Evolutionary conservation across 2,797 vertebrate genomes (phyloP).

Genomic region (Brachymystax lenok): DNA sequence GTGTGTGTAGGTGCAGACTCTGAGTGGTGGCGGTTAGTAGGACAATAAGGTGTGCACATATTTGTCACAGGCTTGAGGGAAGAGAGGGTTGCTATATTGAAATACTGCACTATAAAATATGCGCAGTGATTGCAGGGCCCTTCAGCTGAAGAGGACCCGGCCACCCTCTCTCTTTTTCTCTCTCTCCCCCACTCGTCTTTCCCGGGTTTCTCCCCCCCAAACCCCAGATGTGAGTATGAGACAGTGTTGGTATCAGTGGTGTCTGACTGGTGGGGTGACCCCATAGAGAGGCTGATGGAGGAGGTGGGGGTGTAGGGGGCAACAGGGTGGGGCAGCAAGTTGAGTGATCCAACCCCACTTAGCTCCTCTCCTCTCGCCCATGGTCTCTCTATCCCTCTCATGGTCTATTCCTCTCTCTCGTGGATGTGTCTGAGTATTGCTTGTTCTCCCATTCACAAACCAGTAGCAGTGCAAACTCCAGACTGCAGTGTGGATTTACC

Average conservation of each 20-base stretch:
- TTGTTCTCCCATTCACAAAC: background rate
- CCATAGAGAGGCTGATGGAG: constrained; percentile 35
- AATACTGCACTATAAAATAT: constrained; percentile 79
- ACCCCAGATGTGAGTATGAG: constrained; percentile 30
- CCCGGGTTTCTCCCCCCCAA: constrained; percentile 7
- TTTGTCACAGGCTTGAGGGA: constrained; percentile 54
- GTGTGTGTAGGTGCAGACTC: background rate
- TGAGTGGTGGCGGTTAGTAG: constrained; percentile 32
- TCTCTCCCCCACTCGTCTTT: constrained; percentile 16
- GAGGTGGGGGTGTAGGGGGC: constrained; percentile 50
- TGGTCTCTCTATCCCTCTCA: constrained; percentile 25
- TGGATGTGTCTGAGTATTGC: background rate
- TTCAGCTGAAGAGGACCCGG: constrained; percentile 70
- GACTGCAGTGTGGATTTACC: constrained; percentile 27
- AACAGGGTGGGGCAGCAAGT: constrained; percentile 73
- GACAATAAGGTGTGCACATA: constrained; percentile 19
- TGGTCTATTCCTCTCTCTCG: background rate
- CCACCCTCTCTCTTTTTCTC: constrained; percentile 27
- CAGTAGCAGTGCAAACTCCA: background rate
- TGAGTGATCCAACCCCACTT: constrained; percentile 79
- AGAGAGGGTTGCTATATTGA: constrained; percentile 69
- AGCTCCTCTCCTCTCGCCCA: constrained; percentile 60
- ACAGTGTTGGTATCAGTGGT: constrained; percentile 64
- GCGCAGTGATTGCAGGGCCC: constrained; percentile 76
- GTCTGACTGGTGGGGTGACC: constrained; percentile 64